phyloP scores from a whole-genome alignment of 1,140 invertebrate genomes.

The Drosophila novamexicana region DNA sequence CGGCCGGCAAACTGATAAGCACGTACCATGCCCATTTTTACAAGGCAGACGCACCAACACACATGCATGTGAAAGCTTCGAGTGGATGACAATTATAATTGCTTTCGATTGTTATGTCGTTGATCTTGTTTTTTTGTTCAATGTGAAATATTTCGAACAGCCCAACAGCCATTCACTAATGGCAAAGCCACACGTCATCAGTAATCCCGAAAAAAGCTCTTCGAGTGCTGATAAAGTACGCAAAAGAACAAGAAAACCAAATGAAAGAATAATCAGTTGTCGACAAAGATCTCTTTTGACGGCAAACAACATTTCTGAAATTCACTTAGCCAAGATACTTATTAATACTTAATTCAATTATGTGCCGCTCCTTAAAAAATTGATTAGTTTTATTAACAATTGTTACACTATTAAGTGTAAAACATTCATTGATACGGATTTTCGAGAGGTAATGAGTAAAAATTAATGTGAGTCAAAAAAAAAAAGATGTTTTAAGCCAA shows the following conservation, averaged over 20 bases:
- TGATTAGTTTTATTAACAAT: not conserved
- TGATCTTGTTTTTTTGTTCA: constrained; percentile 45
- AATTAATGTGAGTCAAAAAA: no score
- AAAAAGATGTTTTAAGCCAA: no score
- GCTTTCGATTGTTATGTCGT: constrained; percentile 43
- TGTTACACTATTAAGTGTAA: not conserved
- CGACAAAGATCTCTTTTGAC: not conserved
- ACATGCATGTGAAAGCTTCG: constrained; percentile 4
- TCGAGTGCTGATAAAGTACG: constrained; percentile 29
- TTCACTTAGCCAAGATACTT: no score
- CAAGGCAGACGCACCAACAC: constrained; percentile 8
- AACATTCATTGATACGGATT: no score
- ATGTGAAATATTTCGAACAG: constrained; percentile 25
- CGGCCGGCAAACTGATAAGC: constrained; percentile 75
- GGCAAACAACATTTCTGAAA: not conserved
- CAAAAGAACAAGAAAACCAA: not conserved
- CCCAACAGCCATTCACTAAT: constrained; percentile 35
- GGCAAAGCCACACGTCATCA: constrained; percentile 62
- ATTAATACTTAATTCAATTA: not conserved
- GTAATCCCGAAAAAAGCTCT: constrained; percentile 13
- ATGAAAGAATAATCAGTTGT: not conserved
- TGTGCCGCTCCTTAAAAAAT: no score
- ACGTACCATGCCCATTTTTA: constrained; percentile 19
- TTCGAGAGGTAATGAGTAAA: no score
- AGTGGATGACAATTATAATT: constrained; percentile 44